Conservation (phyloP, 2,113 vertebrate genomes). For the Eclectus roratus region DNA sequence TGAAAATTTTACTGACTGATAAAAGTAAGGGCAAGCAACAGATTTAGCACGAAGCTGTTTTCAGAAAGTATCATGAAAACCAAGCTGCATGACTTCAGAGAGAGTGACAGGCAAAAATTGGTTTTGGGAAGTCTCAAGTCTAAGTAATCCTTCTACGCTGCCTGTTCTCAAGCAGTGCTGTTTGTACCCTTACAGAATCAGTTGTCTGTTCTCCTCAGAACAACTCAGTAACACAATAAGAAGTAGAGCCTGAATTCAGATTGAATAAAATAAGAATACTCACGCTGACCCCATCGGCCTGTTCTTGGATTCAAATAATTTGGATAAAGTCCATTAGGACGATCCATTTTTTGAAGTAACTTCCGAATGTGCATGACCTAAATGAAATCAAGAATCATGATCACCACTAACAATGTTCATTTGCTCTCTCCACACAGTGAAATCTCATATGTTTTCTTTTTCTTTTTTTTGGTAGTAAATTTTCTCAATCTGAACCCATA, state of each 20-base stretch:
- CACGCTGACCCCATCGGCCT: slow-evolving; percentile 97
- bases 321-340: slow-evolving; percentile 97
- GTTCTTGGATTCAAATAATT: slow-evolving; percentile 98
- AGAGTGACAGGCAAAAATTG: background rate
- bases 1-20: background rate
- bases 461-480: background rate
- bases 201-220: background rate
- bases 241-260: background rate
- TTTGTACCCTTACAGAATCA: background rate
- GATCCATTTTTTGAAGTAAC: slow-evolving; percentile 97
- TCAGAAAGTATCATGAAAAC: background rate
- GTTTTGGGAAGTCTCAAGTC: background rate
- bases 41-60: background rate
- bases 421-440: background rate
- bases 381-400: slow-evolving; percentile 55
- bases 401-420: background rate
- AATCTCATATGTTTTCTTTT: background rate
- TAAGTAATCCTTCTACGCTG: background rate
- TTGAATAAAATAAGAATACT: slow-evolving; percentile 73
- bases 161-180: background rate
- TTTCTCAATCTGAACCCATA: background rate
- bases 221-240: background rate
- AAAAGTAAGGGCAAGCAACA: background rate
- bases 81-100: background rate
- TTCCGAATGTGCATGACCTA: slow-evolving; percentile 99